phyloP scores from a whole-genome alignment of 2,797 vertebrate species.

The Emys orbicularis region DNA sequence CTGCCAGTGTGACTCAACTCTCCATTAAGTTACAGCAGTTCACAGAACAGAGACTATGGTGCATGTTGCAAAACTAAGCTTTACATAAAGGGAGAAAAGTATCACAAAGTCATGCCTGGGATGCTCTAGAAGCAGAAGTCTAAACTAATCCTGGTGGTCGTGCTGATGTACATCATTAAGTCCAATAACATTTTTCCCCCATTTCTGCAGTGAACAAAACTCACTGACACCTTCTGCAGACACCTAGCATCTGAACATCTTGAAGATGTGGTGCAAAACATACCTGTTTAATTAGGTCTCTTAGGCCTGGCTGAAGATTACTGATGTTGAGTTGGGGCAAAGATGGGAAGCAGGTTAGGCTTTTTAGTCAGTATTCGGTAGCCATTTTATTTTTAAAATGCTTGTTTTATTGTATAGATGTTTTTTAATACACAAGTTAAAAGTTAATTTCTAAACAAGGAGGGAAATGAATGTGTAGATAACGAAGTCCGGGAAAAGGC shows the following conservation, averaged over 20 bases:
- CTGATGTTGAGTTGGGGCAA: neutral
- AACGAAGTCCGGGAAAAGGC: neutral
- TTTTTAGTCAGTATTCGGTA: neutral
- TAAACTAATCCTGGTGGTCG: neutral
- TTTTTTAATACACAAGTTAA: slow-evolving; percentile 9
- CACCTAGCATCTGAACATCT: neutral
- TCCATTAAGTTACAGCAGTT: neutral
- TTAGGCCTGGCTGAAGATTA: neutral
- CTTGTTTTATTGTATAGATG: neutral
- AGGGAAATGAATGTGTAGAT: neutral
- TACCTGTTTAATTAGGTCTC: neutral
- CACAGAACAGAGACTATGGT: neutral
- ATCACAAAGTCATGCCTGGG: neutral
- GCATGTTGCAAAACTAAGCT: neutral
- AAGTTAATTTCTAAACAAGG: neutral
- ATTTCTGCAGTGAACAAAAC: neutral
- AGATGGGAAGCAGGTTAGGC: neutral
- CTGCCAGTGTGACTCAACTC: neutral
- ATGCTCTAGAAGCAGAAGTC: neutral
- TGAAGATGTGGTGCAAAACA: neutral
- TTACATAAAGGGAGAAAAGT: too few species aligned
- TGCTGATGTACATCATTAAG: neutral
- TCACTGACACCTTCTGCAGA: neutral
- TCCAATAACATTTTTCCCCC: too few species aligned
- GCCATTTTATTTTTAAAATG: slow-evolving; percentile 9